Conservation (phyloP, 2,797 vertebrate species). For the Megalops cyprinoides region DNA sequence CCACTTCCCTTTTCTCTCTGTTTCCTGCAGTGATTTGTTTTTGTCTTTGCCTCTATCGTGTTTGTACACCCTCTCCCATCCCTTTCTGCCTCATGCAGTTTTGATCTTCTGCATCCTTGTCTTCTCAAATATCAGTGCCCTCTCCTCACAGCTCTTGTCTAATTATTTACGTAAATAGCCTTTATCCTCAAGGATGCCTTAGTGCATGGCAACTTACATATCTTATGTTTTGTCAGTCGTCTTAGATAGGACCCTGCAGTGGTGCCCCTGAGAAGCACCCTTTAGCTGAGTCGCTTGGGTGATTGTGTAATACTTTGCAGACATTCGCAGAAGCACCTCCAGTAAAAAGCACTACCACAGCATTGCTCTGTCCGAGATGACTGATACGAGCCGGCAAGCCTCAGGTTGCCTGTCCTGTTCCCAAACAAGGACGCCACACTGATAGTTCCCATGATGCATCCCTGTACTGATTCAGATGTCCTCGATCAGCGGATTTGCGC, state of each 20-base stretch:
- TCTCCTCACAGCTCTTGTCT: no score
- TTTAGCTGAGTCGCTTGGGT: no score
- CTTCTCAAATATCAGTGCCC: background rate
- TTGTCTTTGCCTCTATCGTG: background rate
- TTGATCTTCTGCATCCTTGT: conserved; percentile 26
- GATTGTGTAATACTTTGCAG: background rate
- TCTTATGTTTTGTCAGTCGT: no score
- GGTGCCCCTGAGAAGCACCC: no score
- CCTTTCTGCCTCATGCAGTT: background rate
- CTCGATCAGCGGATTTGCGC: background rate
- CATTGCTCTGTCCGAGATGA: background rate
- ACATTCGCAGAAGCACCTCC: background rate
- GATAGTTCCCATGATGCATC: background rate
- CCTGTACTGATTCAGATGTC: background rate
- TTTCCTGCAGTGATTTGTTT: background rate
- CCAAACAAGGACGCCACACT: background rate
- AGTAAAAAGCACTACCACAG: background rate
- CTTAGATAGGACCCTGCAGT: no score
- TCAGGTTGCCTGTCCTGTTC: background rate
- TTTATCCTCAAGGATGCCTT: no score
- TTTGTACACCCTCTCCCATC: conserved; percentile 4
- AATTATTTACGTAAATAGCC: no score
- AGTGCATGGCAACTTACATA: no score
- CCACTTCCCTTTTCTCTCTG: background rate
- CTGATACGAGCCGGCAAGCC: background rate